A percentile compares a stretch with the other conserved stretches of the same genome.
Conservation (phyloP, 2,113 vertebrate genomes). For the Nestor notabilis region DNA sequence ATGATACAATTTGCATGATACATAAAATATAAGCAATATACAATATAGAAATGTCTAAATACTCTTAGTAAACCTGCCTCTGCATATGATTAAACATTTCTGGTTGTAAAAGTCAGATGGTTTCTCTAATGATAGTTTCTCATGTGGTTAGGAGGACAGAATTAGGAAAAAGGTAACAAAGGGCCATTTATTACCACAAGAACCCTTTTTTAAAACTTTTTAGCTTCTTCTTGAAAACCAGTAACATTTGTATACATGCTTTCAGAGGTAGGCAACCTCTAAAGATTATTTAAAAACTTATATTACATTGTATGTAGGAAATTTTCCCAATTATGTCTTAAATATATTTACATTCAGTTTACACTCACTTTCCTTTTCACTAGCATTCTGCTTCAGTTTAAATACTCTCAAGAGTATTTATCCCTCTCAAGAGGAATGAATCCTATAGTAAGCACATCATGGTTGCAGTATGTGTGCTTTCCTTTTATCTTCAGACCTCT, state of each 20-base stretch:
- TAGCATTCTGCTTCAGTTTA: neutral
- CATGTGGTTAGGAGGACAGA: neutral
- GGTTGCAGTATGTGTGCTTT: neutral
- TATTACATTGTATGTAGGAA: neutral
- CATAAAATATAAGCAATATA: neutral
- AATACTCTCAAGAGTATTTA: neutral
- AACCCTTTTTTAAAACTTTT: neutral
- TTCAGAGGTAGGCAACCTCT: neutral
- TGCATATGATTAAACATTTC: neutral
- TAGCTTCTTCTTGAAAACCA: neutral
- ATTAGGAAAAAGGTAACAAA: neutral
- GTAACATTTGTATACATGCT: neutral
- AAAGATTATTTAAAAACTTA: neutral
- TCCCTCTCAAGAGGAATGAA: neutral
- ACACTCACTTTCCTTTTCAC: neutral
- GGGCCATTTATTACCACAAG: neutral
- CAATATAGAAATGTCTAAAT: neutral
- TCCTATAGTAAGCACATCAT: neutral
- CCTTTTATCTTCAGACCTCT: neutral
- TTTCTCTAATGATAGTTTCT: neutral
- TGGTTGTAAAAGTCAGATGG: neutral
- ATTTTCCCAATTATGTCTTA: neutral
- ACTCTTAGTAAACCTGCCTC: neutral
- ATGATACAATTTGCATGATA: neutral
- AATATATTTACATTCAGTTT: neutral